Evolutionary conservation across 2,888 invertebrate species (phyloP), one percentile per base, ranked within the genome.

Genomic region (Conomelus anceps): DNA sequence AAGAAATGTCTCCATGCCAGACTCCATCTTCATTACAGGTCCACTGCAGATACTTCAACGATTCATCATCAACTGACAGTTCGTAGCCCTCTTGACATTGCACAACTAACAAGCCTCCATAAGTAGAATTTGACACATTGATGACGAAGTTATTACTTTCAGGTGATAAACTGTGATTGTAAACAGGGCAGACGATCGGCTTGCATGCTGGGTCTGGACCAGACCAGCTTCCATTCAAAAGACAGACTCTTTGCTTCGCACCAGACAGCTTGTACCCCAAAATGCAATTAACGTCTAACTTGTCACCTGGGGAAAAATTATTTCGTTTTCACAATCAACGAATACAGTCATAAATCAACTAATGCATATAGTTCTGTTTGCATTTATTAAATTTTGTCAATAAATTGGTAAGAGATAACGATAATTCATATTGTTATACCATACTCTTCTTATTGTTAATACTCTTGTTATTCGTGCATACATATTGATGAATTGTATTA

Each of bases 151-250:
- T 20, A n/a, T 63, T n/a, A n/a, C n/a, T 63, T 63, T n/a, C 63
- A 63, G n/a, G n/a, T 34, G 13, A 34, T 34, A 1, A 9, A 63
- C 63, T 63, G 3, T n/a, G 63, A 63, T 63, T 63, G 4, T n/a
- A n/a, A 63, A n/a, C 13, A 13, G 63, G 63, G n/a, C 63, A 63
- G n/a, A 63, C 7, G 13, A n/a, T 63, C n/a, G 20, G 63, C 7
- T 63, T 63, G 92, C 96, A 96, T 91, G 94, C 92, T 0, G 96
- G 95, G 34, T 94, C 94, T n/a, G 94, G 92, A 0, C 95, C 95
- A 90, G 94, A 94, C 96, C 96, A 96, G 88, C 93, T 93, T 22
- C 95, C 95, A 91, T 95, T 94, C 22, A 95, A 94, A 22, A 94
- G 93, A 92, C 96, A 96, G n/a, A 63, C 63, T n/a, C 63, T 63